Base-by-base conservation (phyloP, 2,113 vertebrate species). In the Corvus moneduloides region DNA sequence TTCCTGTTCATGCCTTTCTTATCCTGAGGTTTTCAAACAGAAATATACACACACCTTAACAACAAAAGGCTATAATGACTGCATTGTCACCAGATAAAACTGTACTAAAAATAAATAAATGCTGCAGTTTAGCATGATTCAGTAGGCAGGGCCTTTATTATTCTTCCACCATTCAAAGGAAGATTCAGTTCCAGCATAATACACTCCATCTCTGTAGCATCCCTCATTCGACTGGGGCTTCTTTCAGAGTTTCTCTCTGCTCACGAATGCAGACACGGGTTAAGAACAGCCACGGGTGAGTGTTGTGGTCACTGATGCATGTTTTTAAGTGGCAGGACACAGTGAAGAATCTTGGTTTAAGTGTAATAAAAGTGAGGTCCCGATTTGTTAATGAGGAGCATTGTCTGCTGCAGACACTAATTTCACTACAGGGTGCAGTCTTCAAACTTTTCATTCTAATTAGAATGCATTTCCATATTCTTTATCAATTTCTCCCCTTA, bases 401-500 rank as follows among this genome's bases (percentile, higher is more conserved):
- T 89, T 97, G 77, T 96, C 88, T 97, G 94, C 80, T 91, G 82
- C 97, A 96, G 89, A 93, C 88, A 96, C 90, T 96, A 96, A 96
- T 97, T 97, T 97, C 95, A 96, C 96, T 95, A 95, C 68, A 93
- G 95, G 90, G 87, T 92, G 85, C 78, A 95, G 83, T 97, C 93
- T 96, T 96, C 73, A 79, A 97, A 90, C 62, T 86, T 96, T 97
- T 97, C 75, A 84, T 92, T 95, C 87, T 97, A 97, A 97, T 97
- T 97, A 96, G 74, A 97, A 96, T 97, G 95, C 69, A 96, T 97
- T 97, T 97, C 93, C 96, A 97, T 97, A 95, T 96, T 97, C 84
- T 96, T 97, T 94, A 95, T 94, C 96, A 94, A 88, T 97, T 96
- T 84, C 44, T 97, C 84, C 83, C 96, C 93, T 94, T 95, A 88